Base-by-base conservation (phyloP, 2,797 vertebrate species). In the Aulostomus chinensis region DNA sequence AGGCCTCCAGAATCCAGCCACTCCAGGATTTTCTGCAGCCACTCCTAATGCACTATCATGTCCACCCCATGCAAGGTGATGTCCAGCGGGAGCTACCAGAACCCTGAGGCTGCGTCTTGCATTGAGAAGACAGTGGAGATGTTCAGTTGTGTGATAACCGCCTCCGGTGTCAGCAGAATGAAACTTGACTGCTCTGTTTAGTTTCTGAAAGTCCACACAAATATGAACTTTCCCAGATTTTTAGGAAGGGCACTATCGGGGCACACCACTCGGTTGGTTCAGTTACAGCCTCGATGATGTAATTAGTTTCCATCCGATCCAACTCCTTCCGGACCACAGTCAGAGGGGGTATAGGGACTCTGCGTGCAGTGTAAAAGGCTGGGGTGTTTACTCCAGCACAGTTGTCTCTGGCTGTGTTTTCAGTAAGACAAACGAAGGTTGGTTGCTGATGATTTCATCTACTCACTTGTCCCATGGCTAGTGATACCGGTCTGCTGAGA, bases 151-250 rank as follows among this genome's bases (percentile, higher is more conserved):
- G 59, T 9, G 17, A 8, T 5, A 7, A 61, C 53, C 5, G 48
- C 40, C 16, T 62, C 47, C 1, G 58, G 21, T 2, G 21, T 54
- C 1, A 13, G 49, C 7, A 43, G 31, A 14, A 49, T 49, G 7
- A 33, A 69, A 47, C 37, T 68, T 50, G 9, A 69, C 59, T 9
- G 43, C 39, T 8, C 50, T 14, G 16, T 60, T 68, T 5, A 60
- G 18, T 2, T 16, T 3, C n/a, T 57, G 37, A 1, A 52, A 16
- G 36, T 62, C 36, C 1, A 52, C 40, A 37, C 52, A 62, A 4
- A 58, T 63, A 5, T 41, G 38, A 8, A 40, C 10, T 7, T 28
- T 52, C 7, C 20, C 20, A 3, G 3, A 2, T n/a, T 57, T 56
- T 33, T 2, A 7, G 31, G 2, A 33, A 12, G 3, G 13, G 13